These are phyloP conservation scores for Quiscalus mexicanus DNA, from an alignment of 2,113 vertebrate genomes.

Conservation along the genomic window DNA sequence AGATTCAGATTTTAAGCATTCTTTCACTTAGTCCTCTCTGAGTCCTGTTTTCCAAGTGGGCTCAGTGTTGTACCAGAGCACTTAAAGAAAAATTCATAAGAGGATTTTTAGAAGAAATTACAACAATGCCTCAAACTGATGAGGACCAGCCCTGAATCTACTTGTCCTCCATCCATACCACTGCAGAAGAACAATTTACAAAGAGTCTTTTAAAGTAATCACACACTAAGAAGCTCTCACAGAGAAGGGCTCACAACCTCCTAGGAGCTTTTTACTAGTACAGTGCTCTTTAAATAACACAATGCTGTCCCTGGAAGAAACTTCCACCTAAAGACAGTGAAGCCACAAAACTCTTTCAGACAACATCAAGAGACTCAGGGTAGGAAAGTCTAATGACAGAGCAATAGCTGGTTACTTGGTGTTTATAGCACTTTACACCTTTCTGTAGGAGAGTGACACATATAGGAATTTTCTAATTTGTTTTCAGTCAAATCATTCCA, in stretches of 20 bases:
- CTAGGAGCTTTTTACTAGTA: neutral
- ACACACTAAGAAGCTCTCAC: neutral
- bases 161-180: neutral
- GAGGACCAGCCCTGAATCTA: neutral
- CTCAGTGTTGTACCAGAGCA: neutral
- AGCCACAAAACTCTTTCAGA: neutral
- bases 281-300: neutral
- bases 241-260: neutral
- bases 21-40: neutral
- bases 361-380: neutral
- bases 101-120: neutral
- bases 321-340: neutral
- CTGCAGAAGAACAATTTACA: neutral
- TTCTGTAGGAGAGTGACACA: neutral
- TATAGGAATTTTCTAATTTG: constrained; percentile 49
- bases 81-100: rapidly evolving
- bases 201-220: neutral
- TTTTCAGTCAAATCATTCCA: constrained; percentile 58
- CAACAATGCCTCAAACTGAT: neutral
- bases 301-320: neutral
- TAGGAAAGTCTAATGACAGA: neutral
- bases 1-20: neutral
- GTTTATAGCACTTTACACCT: neutral
- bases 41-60: neutral
- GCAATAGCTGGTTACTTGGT: neutral